Evolutionary conservation across 2,797 vertebrate genomes (phyloP), one percentile per base, ranked within the genome.

Genomic region (Coranthus polyacanthus): DNA sequence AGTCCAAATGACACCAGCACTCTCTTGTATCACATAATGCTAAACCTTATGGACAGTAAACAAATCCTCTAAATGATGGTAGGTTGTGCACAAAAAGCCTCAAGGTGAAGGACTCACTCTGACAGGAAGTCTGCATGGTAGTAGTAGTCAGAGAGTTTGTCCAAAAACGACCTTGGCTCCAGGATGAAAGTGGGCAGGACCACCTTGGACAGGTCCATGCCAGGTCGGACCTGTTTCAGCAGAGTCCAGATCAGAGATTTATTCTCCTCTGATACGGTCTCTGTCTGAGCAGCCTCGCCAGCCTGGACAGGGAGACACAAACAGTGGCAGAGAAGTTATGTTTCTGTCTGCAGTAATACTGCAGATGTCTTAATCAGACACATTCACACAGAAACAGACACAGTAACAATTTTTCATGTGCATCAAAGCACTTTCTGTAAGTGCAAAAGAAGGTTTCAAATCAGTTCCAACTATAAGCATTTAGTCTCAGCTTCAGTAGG

Each of bases 141-240:
- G 87, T 99, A 99, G 86, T 99, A 99, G 90, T 99, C 97, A 2
- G 97, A 99, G 12, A 99, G 95, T 87, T 99, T 99, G 92, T 99
- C 98, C 88, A 99, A 87, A 79, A 99, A 99, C 70, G 97, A 98
- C 41, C 97, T 92, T 0, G 96, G 97, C 80, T 99, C 98, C 90
- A 99, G 94, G 85, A 99, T 98, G 91, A 99, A 99, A 0, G 98
- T 99, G 68, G 98, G 98, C 72, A 99, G 91, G 32, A 99, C 98
- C 75, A 99, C 97, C 84, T 98, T 98, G 78, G 98, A 99, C 50
- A 99, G 93, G 68, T 99, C 97, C 97, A 99, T 99, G 62, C 97
- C 98, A 0, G 98, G 98, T 0, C 98, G 95, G 6, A 99, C 97
- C 89, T 99, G 98, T 86, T 99, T 99, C 85, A 99, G 80, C 16